A percentile compares a stretch with the other conserved stretches of the same genome.
Conservation (phyloP, 2,888 invertebrate species). For the Myathropa florea region DNA sequence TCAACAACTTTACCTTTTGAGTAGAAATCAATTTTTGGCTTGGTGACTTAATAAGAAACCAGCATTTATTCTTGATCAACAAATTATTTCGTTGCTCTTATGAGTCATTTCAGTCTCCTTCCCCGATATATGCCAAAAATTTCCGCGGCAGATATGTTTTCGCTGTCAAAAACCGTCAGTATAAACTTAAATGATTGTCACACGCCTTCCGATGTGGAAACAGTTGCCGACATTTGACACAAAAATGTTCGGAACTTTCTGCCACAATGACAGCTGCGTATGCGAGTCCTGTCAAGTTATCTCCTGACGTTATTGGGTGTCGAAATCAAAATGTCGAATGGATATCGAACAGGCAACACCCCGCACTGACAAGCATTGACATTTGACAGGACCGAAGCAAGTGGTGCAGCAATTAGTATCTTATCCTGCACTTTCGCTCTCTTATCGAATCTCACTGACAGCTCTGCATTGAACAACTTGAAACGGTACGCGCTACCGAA, state of each 20-base stretch:
- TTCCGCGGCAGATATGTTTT: neutral
- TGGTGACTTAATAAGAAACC: too few relatives aligned
- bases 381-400: neutral
- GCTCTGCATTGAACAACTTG: neutral
- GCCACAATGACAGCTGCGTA: neutral
- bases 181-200: neutral
- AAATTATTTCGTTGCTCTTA: neutral
- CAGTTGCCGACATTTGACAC: neutral
- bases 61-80: too few relatives aligned
- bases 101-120: neutral
- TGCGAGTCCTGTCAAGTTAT: neutral
- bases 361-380: neutral
- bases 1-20: too few relatives aligned
- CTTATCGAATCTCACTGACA: neutral
- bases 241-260: neutral
- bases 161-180: neutral
- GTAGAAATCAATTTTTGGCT: too few relatives aligned
- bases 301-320: neutral
- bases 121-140: neutral
- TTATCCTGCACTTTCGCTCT: neutral
- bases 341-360: neutral
- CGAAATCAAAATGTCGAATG: too few relatives aligned
- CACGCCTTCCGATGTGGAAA: neutral
- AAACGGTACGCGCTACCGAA: neutral
- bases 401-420: neutral